A percentile compares a stretch with the other conserved stretches of the same genome.
Evolutionary conservation across 2,888 invertebrate genomes (phyloP).

Genomic region (Acanthosepion lycidas): DNA sequence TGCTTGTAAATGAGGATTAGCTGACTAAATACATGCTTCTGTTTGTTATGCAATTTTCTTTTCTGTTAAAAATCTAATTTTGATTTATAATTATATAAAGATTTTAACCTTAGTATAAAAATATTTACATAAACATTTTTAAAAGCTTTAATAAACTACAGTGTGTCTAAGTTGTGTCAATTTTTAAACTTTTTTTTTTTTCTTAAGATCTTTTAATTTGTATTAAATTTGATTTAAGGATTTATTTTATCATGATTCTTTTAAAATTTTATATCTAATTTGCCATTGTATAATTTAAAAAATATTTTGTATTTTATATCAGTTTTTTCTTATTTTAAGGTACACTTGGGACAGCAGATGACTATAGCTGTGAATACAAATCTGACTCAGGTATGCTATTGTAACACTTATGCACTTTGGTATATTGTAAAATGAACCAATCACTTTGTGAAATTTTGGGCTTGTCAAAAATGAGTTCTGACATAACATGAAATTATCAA

Average conservation of each 20-base stretch:
- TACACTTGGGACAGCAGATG: constrained; percentile 44
- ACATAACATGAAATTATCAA: constrained; percentile 45
- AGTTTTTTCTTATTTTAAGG: not conserved
- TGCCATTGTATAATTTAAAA: not conserved
- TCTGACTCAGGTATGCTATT: constrained; percentile 44
- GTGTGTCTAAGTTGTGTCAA: too few relatives aligned
- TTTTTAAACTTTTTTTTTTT: too few relatives aligned
- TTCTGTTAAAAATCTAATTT: too few relatives aligned
- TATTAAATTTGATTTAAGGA: too few relatives aligned
- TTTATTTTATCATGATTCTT: not conserved
- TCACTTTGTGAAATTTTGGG: not conserved
- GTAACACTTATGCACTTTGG: not conserved
- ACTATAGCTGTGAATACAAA: constrained; percentile 47
- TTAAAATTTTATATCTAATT: not conserved
- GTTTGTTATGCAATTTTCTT: too few relatives aligned
- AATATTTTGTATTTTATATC: constrained; percentile 8
- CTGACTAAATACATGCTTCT: too few relatives aligned
- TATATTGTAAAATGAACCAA: not conserved
- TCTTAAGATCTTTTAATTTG: too few relatives aligned
- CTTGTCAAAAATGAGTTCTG: constrained; percentile 35
- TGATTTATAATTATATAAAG: too few relatives aligned
- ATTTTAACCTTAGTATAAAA: too few relatives aligned
- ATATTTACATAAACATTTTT: too few relatives aligned
- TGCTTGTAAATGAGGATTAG: too few relatives aligned
- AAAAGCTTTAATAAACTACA: too few relatives aligned